A percentile compares a stretch with the other conserved stretches of the same genome.
Conservation (phyloP, 2,888 invertebrate genomes). For the Xylocampa areola region DNA sequence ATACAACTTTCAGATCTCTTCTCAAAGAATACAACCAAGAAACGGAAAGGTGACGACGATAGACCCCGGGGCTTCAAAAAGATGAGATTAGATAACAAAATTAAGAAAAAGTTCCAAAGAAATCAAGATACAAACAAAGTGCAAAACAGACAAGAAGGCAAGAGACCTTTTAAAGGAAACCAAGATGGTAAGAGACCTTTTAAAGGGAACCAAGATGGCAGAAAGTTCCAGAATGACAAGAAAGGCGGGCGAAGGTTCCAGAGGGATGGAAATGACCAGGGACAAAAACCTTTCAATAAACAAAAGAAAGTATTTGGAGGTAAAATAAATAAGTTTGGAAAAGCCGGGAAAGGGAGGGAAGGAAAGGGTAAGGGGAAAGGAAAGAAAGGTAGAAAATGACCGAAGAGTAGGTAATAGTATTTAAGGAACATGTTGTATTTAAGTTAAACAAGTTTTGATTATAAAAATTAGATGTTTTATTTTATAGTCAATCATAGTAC, state of each 20-base stretch:
- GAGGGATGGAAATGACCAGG: constrained; percentile 54
- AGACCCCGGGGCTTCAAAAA: constrained; percentile 83
- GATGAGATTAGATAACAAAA: constrained; percentile 82
- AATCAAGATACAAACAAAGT: constrained; percentile 59
- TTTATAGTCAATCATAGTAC: constrained; percentile 29
- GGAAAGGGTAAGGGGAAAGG: no score
- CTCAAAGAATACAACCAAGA: constrained; percentile 71
- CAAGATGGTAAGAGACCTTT: constrained; percentile 56
- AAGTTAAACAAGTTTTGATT: constrained; percentile 24
- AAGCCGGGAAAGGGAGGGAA: constrained; percentile 62
- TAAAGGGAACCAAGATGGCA: constrained; percentile 44
- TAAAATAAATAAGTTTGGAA: constrained; percentile 78
- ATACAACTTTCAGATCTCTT: constrained; percentile 75
- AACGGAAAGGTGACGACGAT: constrained; percentile 77
- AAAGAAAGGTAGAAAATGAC: constrained; percentile 43
- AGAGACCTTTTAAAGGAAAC: constrained; percentile 61
- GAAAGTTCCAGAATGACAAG: constrained; percentile 61
- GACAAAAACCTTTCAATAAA: constrained; percentile 66
- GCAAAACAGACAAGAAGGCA: constrained; percentile 60
- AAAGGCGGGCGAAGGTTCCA: constrained; percentile 61
- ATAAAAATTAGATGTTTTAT: constrained; percentile 38
- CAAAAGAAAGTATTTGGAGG: constrained; percentile 81
- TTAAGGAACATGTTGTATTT: constrained; percentile 43
- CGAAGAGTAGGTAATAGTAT: constrained; percentile 5
- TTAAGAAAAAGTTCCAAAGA: constrained; percentile 79